Base-by-base conservation (phyloP, 2,888 invertebrate genomes). In the Pristionchus arcanus region DNA sequence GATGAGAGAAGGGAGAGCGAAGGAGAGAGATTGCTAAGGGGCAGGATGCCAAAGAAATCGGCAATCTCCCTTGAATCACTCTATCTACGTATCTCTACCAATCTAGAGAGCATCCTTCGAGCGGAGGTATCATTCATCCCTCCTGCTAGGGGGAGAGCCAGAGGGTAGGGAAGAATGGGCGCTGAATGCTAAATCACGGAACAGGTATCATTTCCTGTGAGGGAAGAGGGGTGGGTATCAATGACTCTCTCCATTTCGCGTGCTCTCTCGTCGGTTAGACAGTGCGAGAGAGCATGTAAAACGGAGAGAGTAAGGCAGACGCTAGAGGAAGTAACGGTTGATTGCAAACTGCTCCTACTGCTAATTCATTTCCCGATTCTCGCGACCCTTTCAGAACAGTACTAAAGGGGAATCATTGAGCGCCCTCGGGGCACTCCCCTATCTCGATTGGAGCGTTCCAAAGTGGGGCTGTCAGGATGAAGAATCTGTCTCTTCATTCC, bases 181-280 rank as follows among this genome's bases (percentile, higher is more conserved):
- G 74, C 13, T 68, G 68, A 49, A 34, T 74, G 74, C 34, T 37
- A 74, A 74, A 74, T 74, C 74, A 81, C 49, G 81, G 49, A 81
- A 81, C 81, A 49, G 81, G 81, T 81, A 81, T 81, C 81, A 53
- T 81, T 81, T 81, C 81, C 49, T 49, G 81, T 81, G 37, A 16
- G 37, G 11, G 34, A 13, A 71, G 66, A 4, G 31, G 37, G 16
- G 31, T 7, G 37, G 37, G 34, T 37, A 37, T 16, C 74, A 55
- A 37, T 74, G 37, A 1, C 31, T 21, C 74, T 74, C 21, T 37
- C 21, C 74, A 34, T 16, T 71, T 28, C 34, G 19, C 19, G 34
- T 15, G 59, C 59, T 59, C 59, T 59, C 59, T 59, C 59, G 59
- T 59, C 59, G 19, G 59, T 1, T 25, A 21, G 59, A 59, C 4